Evolutionary conservation across 2,888 invertebrate species (phyloP), one percentile per base, ranked within the genome.

Genomic region (Luperina testacea): DNA sequence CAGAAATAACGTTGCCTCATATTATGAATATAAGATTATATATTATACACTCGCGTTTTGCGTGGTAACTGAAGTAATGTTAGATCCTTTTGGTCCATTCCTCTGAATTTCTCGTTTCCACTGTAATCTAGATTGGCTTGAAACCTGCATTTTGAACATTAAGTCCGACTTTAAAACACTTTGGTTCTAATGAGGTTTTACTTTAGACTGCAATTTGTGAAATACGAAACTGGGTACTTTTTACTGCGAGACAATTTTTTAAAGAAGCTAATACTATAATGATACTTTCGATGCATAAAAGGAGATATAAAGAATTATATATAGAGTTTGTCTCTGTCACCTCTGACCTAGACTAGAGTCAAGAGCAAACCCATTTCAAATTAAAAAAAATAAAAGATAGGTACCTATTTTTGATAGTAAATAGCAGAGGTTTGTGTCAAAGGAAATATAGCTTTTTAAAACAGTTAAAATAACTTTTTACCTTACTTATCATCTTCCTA

Each of bases 51-150:
- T 68, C 48, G 61, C 57, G 57, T 68, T 81, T 76, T 71, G 74
- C 61, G 53, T 69, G 45, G 53, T 45, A 68, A 69, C 53, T 61
- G 7, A 83, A 69, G 64, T 63, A 69, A 78, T 69, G 11, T 63
- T 69, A 65, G 72, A 70, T 65, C 53, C 45, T 70, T 72, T 72
- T 75, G 53, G 83, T 83, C 64, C 53, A 69, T 59, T 82, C 20
- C 78, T 74, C 74, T 72, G 64, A 71, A 79, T 74, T 51, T 75
- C 82, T 78, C 83, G 72, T 83, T 83, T 65, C 32, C 38, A 42
- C 64, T 79, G 64, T 79, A 83, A 83, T 83, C 82, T 83, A 75
- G 83, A 83, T 83, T 83, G 82, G 80, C 83, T 61, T 48, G 48
- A 24, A 83, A 69, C 72, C 72, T 72, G 75, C 72, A 83, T 72